Base-by-base conservation (phyloP, 1,140 invertebrate species). In the Aphelenchoides avenae region DNA sequence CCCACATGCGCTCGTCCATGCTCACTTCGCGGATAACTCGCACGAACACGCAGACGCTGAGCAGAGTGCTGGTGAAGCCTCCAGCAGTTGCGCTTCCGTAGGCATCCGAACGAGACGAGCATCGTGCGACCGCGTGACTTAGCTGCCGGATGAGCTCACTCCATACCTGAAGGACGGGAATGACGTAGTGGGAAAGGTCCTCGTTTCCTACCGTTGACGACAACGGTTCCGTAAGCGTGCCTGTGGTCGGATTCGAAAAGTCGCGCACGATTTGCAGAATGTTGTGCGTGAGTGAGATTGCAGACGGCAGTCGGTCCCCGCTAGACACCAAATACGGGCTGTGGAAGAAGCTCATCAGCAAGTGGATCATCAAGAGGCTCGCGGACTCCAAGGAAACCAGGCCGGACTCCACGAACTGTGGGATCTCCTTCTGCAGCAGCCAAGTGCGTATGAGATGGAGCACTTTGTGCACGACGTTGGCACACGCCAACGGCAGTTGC, bases 381-480 rank as follows among this genome's bases (percentile, higher is more conserved):
- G 42, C 67, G 18, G 52, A 26, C 15, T 77, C 68, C 11, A 61
- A 51, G 5, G 64, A 58, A 11, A 74, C 59, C 9, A 49, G 39
- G 27, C 52, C 56, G 6, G 52, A 54, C 40, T 73, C 60, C 1
- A 75, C 56, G 40, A 75, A 75, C 6, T 65, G 61, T 3, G 72
- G 70, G 42, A 76, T 53, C 44, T 75, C 73, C 26, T 49, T 64
- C 57, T 75, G 73, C 1, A 75, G 48, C 18, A 75, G 63, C 72
- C 72, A 75, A 15, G 49, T 40, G 20, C 68, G 57, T 15, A 76
- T 55, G n/a, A 75, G 30, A 24, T 41, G 37, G 26, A 75, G 31
- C 7, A 75, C 73, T 55, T 75, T 75, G 27, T 67, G 64, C 20
- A 76, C 74, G 4, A 75, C 73, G 46, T 58, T 73, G 1, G 61